Percentiles rank a stretch among this genome's conserved stretches.
These are phyloP conservation scores for Serripes groenlandicus DNA, from an alignment of 2,888 invertebrate species.

Conservation along the genomic window DNA sequence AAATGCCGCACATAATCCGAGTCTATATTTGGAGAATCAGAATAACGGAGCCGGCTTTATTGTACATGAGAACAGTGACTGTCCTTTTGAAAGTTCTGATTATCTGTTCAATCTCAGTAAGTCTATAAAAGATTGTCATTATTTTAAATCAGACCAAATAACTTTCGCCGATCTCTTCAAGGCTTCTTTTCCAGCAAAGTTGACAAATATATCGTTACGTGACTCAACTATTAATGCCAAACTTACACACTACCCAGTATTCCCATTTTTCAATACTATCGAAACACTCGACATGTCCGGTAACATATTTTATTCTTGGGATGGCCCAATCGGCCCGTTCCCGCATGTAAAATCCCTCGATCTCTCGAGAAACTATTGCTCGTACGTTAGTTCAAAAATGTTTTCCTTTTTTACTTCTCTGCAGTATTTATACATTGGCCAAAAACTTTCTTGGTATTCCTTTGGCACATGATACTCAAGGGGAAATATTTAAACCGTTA, in stretches of 20 bases:
- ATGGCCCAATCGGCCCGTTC: conserved; percentile 23
- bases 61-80: background rate
- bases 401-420: conserved; percentile 17
- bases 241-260: background rate
- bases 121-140: conserved; percentile 6
- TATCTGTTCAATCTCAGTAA: conserved; percentile 25
- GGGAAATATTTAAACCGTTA: conserved; percentile 29
- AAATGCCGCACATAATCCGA: conserved; percentile 7
- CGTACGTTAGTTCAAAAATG: background rate
- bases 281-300: conserved; percentile 27
- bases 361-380: conserved; percentile 38
- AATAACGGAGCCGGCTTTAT: background rate
- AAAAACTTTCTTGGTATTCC: conserved; percentile 37
- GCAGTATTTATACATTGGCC: conserved; percentile 18
- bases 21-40: background rate
- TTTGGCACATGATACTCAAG: background rate
- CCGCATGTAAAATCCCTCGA: conserved; percentile 25
- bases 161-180: background rate
- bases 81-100: conserved; percentile 27
- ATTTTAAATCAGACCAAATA: background rate
- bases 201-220: conserved; percentile 3
- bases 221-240: conserved; percentile 12
- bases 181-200: background rate
- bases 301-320: conserved; percentile 16
- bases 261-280: background rate